phyloP scores from a whole-genome alignment of 2,797 vertebrate genomes.

The Manis crassicaudata region DNA sequence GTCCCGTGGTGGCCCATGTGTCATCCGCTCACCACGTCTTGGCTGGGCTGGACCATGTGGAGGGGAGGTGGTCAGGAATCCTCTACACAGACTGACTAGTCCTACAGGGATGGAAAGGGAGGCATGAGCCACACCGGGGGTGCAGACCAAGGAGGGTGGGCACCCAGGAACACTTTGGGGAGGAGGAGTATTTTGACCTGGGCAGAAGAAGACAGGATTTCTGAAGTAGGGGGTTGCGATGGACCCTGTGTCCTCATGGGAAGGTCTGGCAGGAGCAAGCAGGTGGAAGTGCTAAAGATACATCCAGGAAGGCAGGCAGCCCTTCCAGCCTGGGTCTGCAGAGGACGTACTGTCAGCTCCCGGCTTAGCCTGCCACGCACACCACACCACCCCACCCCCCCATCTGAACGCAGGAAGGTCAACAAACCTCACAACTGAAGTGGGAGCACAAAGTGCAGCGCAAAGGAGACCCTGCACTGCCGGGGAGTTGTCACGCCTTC shows the following conservation, averaged over 20 bases:
- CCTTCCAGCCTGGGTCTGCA: neutral
- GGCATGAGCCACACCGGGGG: neutral
- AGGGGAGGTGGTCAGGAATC: accelerated
- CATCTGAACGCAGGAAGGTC: neutral
- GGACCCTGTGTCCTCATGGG: accelerated
- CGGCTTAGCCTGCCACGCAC: neutral
- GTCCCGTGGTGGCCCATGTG: accelerated
- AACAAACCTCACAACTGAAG: accelerated
- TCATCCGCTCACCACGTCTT: accelerated
- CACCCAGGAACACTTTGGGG: neutral
- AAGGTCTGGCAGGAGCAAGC: neutral
- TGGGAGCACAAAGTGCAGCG: accelerated
- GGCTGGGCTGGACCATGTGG: neutral
- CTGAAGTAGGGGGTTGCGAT: neutral
- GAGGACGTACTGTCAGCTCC: accelerated
- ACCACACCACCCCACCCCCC: neutral
- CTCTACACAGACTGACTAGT: no score
- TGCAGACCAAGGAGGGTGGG: neutral
- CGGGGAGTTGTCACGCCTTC: accelerated
- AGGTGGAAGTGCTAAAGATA: accelerated
- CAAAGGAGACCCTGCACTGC: accelerated
- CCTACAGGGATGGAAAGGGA: neutral
- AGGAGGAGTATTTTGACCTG: neutral
- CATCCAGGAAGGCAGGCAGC: neutral
- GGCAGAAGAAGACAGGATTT: no score